These are phyloP conservation scores for Metopolophium dirhodum DNA, from an alignment of 1,140 invertebrate species.

Conservation along the genomic window DNA sequence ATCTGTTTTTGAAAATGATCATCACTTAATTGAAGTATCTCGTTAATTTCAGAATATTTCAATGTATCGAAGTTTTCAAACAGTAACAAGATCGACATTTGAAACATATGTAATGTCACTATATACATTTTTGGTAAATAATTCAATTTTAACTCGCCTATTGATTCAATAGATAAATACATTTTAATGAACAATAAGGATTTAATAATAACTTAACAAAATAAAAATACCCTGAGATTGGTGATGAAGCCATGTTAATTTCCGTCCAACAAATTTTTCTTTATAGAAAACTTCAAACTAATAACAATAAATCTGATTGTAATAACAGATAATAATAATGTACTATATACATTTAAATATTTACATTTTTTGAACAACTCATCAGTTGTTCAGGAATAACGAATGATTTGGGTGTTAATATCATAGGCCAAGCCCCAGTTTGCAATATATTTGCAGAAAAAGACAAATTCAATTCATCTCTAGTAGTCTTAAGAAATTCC, in stretches of 20 bases:
- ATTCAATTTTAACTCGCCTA: conserved; percentile 76
- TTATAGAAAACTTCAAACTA: conserved; percentile 96
- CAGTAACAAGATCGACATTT: conserved; percentile 89
- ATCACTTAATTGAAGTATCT: conserved; percentile 76
- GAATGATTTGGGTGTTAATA: conserved; percentile 78
- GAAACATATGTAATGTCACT: conserved; percentile 92
- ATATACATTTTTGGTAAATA: conserved; percentile 85
- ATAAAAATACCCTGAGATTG: conserved; percentile 76
- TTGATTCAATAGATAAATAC: conserved; percentile 58
- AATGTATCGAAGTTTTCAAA: conserved; percentile 82
- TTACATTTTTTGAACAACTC: conserved; percentile 81
- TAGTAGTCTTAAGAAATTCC: conserved; percentile 71
- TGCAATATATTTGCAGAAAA: conserved; percentile 76
- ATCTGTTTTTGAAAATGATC: conserved; percentile 85
- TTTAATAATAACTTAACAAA: neutral
- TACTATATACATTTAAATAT: conserved; percentile 58
- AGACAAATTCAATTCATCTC: conserved; percentile 76
- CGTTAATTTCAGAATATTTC: conserved; percentile 74
- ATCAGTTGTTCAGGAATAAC: conserved; percentile 89
- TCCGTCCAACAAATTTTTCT: conserved; percentile 89
- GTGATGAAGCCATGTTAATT: conserved; percentile 95
- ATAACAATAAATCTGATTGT: neutral
- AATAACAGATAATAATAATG: neutral
- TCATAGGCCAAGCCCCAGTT: conserved; percentile 96
- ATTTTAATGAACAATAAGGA: neutral